Conservation (phyloP, 2,888 invertebrate genomes). For the Rugalucina vietnamica region DNA sequence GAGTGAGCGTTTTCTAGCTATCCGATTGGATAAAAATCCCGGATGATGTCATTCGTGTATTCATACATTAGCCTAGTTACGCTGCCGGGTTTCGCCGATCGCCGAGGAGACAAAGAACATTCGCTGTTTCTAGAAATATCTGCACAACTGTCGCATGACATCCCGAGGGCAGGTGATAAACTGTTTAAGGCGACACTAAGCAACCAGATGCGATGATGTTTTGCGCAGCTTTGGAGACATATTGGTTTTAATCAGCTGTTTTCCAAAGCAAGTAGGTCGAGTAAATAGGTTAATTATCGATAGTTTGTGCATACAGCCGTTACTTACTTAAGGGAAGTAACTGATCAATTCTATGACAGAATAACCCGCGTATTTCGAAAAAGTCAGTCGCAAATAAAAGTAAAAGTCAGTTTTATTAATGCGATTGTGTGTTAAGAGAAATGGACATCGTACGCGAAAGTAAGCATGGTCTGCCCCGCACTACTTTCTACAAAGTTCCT, state of each 20-base stretch:
- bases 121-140: constrained; percentile 10
- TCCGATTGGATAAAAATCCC: constrained; percentile 56
- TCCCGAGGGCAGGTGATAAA: background rate
- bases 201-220: constrained; percentile 49
- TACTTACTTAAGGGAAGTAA: background rate
- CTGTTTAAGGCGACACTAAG: background rate
- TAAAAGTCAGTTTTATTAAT: no score
- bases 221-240: background rate
- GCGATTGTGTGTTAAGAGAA: no score
- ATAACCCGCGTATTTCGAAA: background rate
- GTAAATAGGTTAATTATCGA: constrained; percentile 19
- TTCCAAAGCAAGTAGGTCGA: background rate
- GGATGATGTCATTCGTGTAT: constrained; percentile 58
- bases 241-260: background rate
- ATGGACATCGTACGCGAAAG: no score
- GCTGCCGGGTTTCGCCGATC: constrained; percentile 39
- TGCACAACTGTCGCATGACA: constrained; percentile 54
- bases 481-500: no score
- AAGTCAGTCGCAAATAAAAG: background rate
- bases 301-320: background rate
- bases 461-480: no score
- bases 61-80: constrained; percentile 64
- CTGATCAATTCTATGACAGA: background rate
- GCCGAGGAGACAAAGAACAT: constrained; percentile 48
- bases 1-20: constrained; percentile 48